phyloP scores from a whole-genome alignment of 2,888 invertebrate species.

The Ormyrus nitidulus region DNA sequence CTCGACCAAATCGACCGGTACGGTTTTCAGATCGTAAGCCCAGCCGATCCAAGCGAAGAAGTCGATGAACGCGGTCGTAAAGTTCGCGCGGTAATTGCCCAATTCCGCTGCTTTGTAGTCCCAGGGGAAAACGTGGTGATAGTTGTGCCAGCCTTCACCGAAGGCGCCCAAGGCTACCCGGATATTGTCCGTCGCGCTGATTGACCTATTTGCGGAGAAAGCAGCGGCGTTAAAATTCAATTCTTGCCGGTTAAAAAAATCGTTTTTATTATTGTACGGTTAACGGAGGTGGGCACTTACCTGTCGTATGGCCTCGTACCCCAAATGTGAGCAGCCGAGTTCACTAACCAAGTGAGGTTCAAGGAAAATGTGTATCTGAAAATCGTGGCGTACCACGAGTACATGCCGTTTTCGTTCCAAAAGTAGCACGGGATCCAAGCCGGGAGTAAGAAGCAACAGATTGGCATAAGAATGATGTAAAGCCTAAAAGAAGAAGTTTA shows the following conservation, averaged over 20 bases:
- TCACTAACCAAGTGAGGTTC: conserved; percentile 94
- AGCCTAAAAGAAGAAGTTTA: conserved; percentile 76
- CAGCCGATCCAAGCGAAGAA: conserved; percentile 84
- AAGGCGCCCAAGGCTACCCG: conserved; percentile 82
- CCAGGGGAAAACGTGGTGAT: conserved; percentile 92
- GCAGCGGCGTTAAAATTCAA: neutral
- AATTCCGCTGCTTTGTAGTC: conserved; percentile 87
- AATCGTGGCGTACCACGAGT: conserved; percentile 87
- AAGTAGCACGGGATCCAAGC: conserved; percentile 84
- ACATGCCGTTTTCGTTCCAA: conserved; percentile 85
- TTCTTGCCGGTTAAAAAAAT: neutral
- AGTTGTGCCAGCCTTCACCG: conserved; percentile 92
- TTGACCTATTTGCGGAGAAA: conserved; percentile 75
- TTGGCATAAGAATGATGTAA: conserved; percentile 85
- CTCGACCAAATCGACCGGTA: conserved; percentile 82
- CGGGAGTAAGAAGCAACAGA: conserved; percentile 89
- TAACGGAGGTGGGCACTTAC: conserved; percentile 75
- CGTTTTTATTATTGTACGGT: too few relatives aligned
- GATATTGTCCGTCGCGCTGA: conserved; percentile 84
- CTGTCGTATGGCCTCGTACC: conserved; percentile 93
- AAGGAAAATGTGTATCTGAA: conserved; percentile 87
- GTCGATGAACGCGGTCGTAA: conserved; percentile 81
- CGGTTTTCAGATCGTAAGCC: conserved; percentile 91
- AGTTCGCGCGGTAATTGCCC: conserved; percentile 81
- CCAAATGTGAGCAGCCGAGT: conserved; percentile 95